phyloP scores from a whole-genome alignment of 2,797 vertebrate species.

The Nothura maculosa region DNA sequence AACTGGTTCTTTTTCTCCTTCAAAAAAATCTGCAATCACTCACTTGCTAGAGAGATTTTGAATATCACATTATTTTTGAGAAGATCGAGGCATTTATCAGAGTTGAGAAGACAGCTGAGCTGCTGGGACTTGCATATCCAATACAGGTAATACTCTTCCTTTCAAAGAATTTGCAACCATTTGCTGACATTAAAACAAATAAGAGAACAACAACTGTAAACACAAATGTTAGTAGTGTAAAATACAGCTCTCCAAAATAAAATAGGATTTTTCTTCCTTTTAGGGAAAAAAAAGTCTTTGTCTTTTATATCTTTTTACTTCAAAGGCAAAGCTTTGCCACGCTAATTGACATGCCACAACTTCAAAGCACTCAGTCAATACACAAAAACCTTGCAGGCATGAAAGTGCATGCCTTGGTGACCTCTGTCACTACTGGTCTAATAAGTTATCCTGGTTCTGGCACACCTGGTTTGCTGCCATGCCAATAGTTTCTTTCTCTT shows the following conservation, averaged over 20 bases:
- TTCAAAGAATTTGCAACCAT: not conserved
- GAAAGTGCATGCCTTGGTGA: not conserved
- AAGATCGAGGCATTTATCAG: not conserved
- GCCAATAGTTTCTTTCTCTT: not conserved
- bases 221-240: not conserved
- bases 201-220: not conserved
- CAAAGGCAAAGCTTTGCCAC: not conserved
- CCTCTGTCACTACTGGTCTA: not conserved
- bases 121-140: not conserved
- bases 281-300: not conserved
- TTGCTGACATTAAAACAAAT: not conserved
- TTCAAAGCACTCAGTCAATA: conserved; percentile 14
- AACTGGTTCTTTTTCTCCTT: not conserved
- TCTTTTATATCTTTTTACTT: not conserved
- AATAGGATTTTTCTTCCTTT: not conserved
- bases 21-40: not conserved
- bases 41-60: not conserved
- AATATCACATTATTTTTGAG: not conserved
- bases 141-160: not conserved
- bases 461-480: not conserved
- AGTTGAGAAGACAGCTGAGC: not conserved
- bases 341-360: not conserved
- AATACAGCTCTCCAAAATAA: not conserved
- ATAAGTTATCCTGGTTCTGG: not conserved
- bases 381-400: not conserved